phyloP scores from a whole-genome alignment of 1,140 invertebrate species.

The Drosophila kepulauana region DNA sequence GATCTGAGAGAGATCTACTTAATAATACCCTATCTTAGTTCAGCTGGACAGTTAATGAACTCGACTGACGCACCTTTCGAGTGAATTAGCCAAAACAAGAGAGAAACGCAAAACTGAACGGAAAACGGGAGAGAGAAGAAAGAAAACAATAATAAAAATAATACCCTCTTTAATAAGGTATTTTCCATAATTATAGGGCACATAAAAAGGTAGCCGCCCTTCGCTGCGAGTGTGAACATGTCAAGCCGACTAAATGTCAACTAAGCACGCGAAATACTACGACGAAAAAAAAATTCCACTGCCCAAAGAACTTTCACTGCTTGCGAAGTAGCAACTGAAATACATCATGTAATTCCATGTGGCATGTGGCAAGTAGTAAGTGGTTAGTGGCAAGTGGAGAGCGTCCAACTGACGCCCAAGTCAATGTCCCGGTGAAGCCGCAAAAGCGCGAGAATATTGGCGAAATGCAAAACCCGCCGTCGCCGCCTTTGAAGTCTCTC shows the following conservation, averaged over 20 bases:
- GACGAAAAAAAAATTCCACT: slow-evolving; percentile 53
- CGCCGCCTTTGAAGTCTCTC: slow-evolving; percentile 68
- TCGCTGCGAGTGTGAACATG: slow-evolving; percentile 71
- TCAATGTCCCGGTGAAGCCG: slow-evolving; percentile 55
- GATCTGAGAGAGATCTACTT: not conserved
- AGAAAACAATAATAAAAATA: slow-evolving; percentile 15
- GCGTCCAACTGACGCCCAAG: slow-evolving; percentile 45
- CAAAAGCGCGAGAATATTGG: slow-evolving; percentile 82
- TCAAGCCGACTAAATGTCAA: slow-evolving; percentile 78
- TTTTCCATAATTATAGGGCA: slow-evolving; percentile 47
- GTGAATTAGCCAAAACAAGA: slow-evolving; percentile 29
- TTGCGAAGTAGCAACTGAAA: slow-evolving; percentile 61
- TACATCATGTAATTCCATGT: slow-evolving; percentile 14
- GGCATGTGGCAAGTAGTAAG: slow-evolving; percentile 2
- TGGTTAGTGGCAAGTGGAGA: not conserved
- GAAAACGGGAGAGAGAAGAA: not conserved
- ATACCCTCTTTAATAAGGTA: slow-evolving; percentile 39
- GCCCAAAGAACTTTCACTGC: slow-evolving; percentile 68
- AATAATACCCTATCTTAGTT: slow-evolving; percentile 7
- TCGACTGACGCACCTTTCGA: slow-evolving; percentile 20
- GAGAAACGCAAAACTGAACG: not conserved
- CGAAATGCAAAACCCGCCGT: slow-evolving; percentile 76
- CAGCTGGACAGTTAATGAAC: slow-evolving; percentile 23
- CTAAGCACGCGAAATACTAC: slow-evolving; percentile 62
- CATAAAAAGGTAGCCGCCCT: slow-evolving; percentile 68